Evolutionary conservation across 2,113 vertebrate genomes (phyloP).

Genomic region (Bathybates hornii): DNA sequence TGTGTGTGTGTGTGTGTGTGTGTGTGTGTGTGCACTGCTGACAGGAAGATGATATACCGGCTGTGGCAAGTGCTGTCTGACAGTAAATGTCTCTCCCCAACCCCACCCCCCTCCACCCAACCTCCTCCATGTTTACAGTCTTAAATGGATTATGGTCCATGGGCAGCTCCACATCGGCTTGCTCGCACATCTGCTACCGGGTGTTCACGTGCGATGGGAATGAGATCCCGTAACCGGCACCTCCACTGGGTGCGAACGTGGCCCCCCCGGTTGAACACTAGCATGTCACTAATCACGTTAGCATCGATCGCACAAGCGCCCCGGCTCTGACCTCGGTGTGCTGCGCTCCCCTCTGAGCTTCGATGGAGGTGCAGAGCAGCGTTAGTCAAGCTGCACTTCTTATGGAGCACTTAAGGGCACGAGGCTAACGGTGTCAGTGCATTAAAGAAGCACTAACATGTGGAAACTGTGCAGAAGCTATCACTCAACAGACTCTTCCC

Average conservation of each 20-base stretch:
- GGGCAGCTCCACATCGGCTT: slow-evolving; percentile 33
- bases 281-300: slow-evolving; percentile 58
- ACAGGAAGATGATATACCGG: slow-evolving; percentile 47
- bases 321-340: slow-evolving; percentile 34
- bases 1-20: not conserved
- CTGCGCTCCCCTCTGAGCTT: not conserved
- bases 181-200: slow-evolving; percentile 25
- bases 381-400: not conserved
- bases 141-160: slow-evolving; percentile 63
- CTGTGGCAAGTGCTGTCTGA: slow-evolving; percentile 32
- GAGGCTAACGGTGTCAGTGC: slow-evolving; percentile 7
- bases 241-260: not conserved
- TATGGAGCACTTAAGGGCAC: not conserved
- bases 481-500: slow-evolving; percentile 3
- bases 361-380: not conserved
- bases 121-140: slow-evolving; percentile 49
- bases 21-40: not conserved
- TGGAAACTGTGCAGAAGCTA: not conserved
- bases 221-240: not conserved
- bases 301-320: slow-evolving; percentile 42
- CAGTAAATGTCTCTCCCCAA: slow-evolving; percentile 39
- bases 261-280: slow-evolving; percentile 2
- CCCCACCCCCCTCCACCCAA: not conserved
- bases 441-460: slow-evolving; percentile 12
- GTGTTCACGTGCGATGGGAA: slow-evolving; percentile 19